phyloP scores from a whole-genome alignment of 1,140 invertebrate species.

The Tribolium castaneum region DNA sequence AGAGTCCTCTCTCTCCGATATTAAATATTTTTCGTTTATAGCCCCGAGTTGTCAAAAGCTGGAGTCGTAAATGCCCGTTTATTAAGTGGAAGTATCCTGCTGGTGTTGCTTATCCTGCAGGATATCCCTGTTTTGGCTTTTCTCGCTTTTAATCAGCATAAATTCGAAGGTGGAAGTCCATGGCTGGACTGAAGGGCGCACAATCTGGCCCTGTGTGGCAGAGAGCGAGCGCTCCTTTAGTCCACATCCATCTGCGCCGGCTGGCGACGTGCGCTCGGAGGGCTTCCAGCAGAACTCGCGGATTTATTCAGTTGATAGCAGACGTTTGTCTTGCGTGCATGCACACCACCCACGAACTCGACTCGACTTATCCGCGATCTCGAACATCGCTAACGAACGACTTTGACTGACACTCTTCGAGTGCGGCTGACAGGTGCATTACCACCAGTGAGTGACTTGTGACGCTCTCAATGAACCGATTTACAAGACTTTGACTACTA shows the following conservation, averaged over 20 bases:
- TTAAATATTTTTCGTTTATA: not conserved
- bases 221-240: not conserved
- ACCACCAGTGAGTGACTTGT: constrained; percentile 22
- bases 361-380: constrained; percentile 13
- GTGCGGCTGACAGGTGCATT: constrained; percentile 29
- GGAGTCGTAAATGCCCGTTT: not conserved
- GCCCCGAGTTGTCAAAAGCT: not conserved
- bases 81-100: not conserved
- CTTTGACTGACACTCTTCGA: constrained; percentile 17
- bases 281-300: constrained; percentile 25
- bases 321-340: constrained; percentile 29
- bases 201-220: constrained; percentile 6
- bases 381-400: constrained; percentile 10
- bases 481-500: not conserved
- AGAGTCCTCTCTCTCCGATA: too few species aligned
- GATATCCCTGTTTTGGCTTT: constrained; percentile 27
- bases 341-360: constrained; percentile 26
- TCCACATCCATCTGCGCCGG: constrained; percentile 22
- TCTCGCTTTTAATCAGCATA: constrained; percentile 39
- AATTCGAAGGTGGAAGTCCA: constrained; percentile 14
- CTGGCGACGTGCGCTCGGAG: not conserved
- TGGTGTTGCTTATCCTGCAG: constrained; percentile 18
- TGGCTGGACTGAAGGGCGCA: constrained; percentile 13
- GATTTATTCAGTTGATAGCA: constrained; percentile 32
- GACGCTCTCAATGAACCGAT: not conserved